Evolutionary conservation across 2,888 invertebrate species (phyloP), one percentile per base, ranked within the genome.

Genomic region (Calephelis perditalis): DNA sequence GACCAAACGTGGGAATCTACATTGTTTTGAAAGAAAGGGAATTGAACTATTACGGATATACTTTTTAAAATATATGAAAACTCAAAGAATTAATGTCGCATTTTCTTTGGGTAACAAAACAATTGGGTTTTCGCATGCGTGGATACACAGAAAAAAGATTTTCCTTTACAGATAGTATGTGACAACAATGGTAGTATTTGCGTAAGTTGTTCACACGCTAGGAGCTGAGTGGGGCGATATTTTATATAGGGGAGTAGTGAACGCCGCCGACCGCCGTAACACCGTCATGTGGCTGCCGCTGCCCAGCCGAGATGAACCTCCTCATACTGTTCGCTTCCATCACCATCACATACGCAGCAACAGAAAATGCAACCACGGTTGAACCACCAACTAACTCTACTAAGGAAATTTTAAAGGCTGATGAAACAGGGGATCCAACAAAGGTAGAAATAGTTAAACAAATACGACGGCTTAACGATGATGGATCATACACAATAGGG

Each of bases 401-500:
- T 73, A 89, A 91, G 81, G 92, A 93, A 78, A 92, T 92, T 66
- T 80, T 92, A 44, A 89, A 89, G 69, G 90, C 91, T 43, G 91
- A 93, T 46, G 95, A 95, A 82, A 93, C 93, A 5, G 93, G 92
- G 67, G 94, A 94, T 68, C 93, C 94, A 58, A 88, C 92, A 52
- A 94, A 95, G 81, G 92, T 95, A 15, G 95, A 95, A 76, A 96
- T 96, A 71, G 93, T 96, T 37, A 96, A 96, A 77, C 95, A 96
- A 81, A 95, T 96, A 70, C 93, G 95, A 67, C 92, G 95, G 75
- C 91, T 96, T 3, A 96, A 96, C 77, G 94, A 95, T 59, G 96
- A 96, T 76, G 96, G 96, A 40, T 95, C 96, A 0, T 96, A 96
- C 74, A 96, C 96, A 0, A 95, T 95, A 66, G 96, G 96, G 1